Base-by-base conservation (phyloP, 2,888 invertebrate species). In the Mythimna ferrago region DNA sequence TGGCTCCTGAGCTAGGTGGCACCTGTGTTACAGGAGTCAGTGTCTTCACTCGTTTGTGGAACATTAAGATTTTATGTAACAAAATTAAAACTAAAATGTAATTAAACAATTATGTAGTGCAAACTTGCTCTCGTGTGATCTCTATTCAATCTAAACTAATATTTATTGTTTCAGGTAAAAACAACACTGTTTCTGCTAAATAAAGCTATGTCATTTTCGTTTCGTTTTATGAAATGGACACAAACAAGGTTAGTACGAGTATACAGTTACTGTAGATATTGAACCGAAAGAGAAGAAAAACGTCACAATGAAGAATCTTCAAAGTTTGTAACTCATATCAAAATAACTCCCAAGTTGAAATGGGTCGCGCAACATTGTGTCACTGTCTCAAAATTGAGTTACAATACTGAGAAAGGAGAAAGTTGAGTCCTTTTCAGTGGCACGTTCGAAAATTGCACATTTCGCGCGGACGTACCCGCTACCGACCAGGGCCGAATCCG, bases 401-500 rank as follows among this genome's bases (percentile, higher is more conserved):
- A 92, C 91, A 91, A 89, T 88, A 87, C 87, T 83, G 86, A 87
- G 87, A 87, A 88, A 89, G 84, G 85, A 82, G 86, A 86, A 91
- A 91, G 89, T 92, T 90, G 86, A 77, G 84, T 87, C 89, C 89
- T 89, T 90, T 92, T 89, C 89, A 91, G 89, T 84, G 85, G 88
- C 89, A 90, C 89, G 90, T 90, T 90, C 87, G 89, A 91, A 93
- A 93, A 93, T 91, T 92, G 91, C 92, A 92, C 91, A 92, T 91
- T 92, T 89, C 88, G 87, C 78, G 82, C 81, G 86, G 86, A 82
- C 81, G 82, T 85, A 77, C 41, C 60, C n/a, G 38, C 41, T 21
- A 60, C 77, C 66, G 81, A 65, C 77, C 78, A 80, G 82, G 78
- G 79, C 82, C 80, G 80, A 80, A 84, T 85, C 86, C 85, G 76